These are phyloP conservation scores for Parnassius smintheus DNA, from an alignment of 2,888 invertebrate species.

Conservation along the genomic window DNA sequence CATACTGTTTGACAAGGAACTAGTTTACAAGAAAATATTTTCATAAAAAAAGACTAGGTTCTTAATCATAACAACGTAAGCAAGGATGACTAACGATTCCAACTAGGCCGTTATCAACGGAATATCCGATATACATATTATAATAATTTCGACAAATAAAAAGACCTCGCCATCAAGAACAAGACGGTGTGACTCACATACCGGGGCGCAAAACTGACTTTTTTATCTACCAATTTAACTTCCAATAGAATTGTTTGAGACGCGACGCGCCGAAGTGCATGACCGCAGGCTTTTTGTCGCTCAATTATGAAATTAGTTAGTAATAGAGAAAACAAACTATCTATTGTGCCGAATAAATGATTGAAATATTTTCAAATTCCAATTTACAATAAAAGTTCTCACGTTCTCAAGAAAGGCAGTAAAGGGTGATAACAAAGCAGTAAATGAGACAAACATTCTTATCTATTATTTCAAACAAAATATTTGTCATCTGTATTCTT, in stretches of 20 bases:
- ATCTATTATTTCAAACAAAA: slow-evolving; percentile 19
- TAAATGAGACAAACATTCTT: slow-evolving; percentile 11
- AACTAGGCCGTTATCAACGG: not conserved
- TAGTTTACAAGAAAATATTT: slow-evolving; percentile 36
- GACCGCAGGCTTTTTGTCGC: slow-evolving; percentile 10
- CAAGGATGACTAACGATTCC: slow-evolving; percentile 21
- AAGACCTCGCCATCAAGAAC: slow-evolving; percentile 31
- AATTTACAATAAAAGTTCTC: slow-evolving; percentile 12
- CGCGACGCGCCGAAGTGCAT: slow-evolving; percentile 16
- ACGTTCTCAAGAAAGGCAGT: slow-evolving; percentile 1
- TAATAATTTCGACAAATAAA: slow-evolving; percentile 34
- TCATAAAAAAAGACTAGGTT: slow-evolving; percentile 28
- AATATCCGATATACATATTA: not conserved
- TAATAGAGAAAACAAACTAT: not conserved
- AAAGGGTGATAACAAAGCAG: slow-evolving; percentile 7
- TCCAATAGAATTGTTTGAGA: slow-evolving; percentile 54
- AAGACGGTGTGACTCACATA: slow-evolving; percentile 53
- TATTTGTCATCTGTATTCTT: slow-evolving; percentile 19
- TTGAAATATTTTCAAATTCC: not conserved
- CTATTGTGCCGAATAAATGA: not conserved
- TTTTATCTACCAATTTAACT: slow-evolving; percentile 64
- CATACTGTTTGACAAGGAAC: slow-evolving; percentile 40
- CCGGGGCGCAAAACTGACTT: slow-evolving; percentile 49
- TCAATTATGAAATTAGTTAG: slow-evolving; percentile 11
- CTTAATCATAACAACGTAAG: slow-evolving; percentile 2